These are phyloP conservation scores for Pterois miles DNA, from an alignment of 2,797 vertebrate genomes.

Conservation along the genomic window DNA sequence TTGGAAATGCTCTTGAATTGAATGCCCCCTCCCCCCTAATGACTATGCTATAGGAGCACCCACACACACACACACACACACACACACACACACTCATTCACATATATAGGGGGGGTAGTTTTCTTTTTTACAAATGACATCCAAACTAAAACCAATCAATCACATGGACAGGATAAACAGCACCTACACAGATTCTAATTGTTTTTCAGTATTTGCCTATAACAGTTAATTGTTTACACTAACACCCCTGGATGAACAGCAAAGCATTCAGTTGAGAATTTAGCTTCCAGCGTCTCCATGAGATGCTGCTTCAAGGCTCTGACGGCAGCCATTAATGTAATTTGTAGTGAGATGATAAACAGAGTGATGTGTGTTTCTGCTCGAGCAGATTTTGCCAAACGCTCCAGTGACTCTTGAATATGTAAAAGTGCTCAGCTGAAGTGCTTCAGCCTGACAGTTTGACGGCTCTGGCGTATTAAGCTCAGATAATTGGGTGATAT, in stretches of 20 bases:
- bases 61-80: conserved; percentile 9
- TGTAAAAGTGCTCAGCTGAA: conserved; percentile 77
- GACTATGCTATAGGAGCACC: conserved; percentile 22
- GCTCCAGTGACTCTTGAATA: conserved; percentile 83
- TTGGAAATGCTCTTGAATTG: conserved; percentile 43
- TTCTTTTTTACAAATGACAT: conserved; percentile 21
- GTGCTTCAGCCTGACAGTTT: conserved; percentile 76
- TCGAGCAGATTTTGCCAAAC: conserved; percentile 80
- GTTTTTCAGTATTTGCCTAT: conserved; percentile 25
- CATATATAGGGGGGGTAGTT: conserved; percentile 9
- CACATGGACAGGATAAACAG: conserved; percentile 11
- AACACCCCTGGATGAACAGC: conserved; percentile 49
- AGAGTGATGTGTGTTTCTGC: conserved; percentile 83
- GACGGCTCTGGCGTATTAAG: conserved; percentile 77
- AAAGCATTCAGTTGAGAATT: conserved; percentile 40
- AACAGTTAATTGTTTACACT: conserved; percentile 46
- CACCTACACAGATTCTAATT: background rate
- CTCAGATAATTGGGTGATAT: conserved; percentile 82
- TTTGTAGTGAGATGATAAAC: conserved; percentile 84
- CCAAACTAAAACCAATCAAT: conserved; percentile 24
- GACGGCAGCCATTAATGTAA: conserved; percentile 82
- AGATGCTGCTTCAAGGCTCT: conserved; percentile 58
- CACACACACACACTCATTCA: background rate
- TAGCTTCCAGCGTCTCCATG: conserved; percentile 31
- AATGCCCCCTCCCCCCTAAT: conserved; percentile 66